A percentile compares a stretch with the other conserved stretches of the same genome.
phyloP scores from a whole-genome alignment of 92 coral and sea anemone species.

The Pocillopora meandrina region DNA sequence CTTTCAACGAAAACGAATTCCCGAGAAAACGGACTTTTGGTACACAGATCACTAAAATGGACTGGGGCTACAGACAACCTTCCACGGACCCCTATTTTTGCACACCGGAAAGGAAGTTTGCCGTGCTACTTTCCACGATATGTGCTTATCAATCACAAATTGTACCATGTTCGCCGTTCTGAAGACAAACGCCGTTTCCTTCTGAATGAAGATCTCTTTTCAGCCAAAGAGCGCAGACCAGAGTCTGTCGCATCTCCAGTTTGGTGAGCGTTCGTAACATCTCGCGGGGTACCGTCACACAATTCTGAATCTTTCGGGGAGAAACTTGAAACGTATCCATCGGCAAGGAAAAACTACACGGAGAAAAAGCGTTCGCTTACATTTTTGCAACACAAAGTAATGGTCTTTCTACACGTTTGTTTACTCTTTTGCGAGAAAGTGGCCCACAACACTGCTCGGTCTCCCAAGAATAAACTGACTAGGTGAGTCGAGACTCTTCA shows the following conservation, averaged over 20 bases:
- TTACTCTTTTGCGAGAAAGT: neutral
- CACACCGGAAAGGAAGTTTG: neutral
- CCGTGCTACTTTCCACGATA: neutral
- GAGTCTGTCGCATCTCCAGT: conserved; percentile 14
- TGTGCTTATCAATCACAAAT: neutral
- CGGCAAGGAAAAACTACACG: conserved; percentile 76
- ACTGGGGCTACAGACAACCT: neutral
- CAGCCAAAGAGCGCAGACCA: conserved; percentile 4
- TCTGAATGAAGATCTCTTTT: conserved; percentile 23
- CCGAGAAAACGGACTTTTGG: neutral
- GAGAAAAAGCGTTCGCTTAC: neutral
- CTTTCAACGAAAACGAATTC: no score
- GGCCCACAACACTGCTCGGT: no score
- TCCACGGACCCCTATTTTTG: neutral
- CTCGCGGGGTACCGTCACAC: conserved; percentile 63
- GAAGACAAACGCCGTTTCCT: conserved; percentile 5
- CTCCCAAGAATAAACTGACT: neutral
- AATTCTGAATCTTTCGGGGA: conserved; percentile 72
- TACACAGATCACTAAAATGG: neutral
- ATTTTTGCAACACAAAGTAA: neutral
- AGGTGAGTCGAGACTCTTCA: no score
- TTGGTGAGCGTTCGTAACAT: conserved; percentile 41
- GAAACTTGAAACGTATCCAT: conserved; percentile 84
- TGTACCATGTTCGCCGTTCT: conserved; percentile 34
- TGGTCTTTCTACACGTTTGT: neutral